A percentile compares a stretch with the other conserved stretches of the same genome.
These are phyloP conservation scores for Poeciliopsis turneri DNA, from an alignment of 2,797 vertebrate species.

Conservation along the genomic window DNA sequence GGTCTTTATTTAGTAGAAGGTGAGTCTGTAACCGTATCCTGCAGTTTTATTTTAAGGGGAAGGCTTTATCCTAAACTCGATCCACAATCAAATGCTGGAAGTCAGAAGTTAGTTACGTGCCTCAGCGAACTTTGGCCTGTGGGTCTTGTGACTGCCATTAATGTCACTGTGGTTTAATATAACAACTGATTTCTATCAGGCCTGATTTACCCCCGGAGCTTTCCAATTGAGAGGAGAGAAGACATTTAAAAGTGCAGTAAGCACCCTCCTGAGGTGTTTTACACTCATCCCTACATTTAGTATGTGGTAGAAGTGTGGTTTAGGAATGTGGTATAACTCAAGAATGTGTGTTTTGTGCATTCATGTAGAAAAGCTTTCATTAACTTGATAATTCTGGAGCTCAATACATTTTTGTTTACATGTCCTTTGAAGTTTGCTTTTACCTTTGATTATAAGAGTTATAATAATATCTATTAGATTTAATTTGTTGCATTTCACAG, in stretches of 20 bases:
- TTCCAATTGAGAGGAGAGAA: conserved; percentile 50
- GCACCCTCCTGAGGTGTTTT: conserved; percentile 76
- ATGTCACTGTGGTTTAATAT: conserved; percentile 80
- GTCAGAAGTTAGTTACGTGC: conserved; percentile 61
- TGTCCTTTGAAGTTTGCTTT: conserved; percentile 38
- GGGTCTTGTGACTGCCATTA: conserved; percentile 76
- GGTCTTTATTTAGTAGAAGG: conserved; percentile 80
- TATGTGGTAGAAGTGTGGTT: conserved; percentile 48
- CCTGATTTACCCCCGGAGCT: conserved; percentile 47
- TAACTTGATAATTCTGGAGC: conserved; percentile 21
- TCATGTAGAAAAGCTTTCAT: conserved; percentile 38
- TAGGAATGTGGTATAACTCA: conserved; percentile 69
- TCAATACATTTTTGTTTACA: conserved; percentile 65
- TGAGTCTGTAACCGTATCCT: conserved; percentile 84
- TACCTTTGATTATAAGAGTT: conserved; percentile 3
- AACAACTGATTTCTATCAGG: conserved; percentile 69
- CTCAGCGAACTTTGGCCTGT: conserved; percentile 36
- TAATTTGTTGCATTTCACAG: not conserved
- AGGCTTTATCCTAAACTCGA: conserved; percentile 77
- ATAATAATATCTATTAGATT: not conserved
- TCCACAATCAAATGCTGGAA: conserved; percentile 58
- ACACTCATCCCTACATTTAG: conserved; percentile 66
- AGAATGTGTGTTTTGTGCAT: conserved; percentile 54
- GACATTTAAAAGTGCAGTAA: conserved; percentile 68
- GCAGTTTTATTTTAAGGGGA: conserved; percentile 82